phyloP scores from a whole-genome alignment of 2,113 vertebrate genomes.

The Pimephales promelas region DNA sequence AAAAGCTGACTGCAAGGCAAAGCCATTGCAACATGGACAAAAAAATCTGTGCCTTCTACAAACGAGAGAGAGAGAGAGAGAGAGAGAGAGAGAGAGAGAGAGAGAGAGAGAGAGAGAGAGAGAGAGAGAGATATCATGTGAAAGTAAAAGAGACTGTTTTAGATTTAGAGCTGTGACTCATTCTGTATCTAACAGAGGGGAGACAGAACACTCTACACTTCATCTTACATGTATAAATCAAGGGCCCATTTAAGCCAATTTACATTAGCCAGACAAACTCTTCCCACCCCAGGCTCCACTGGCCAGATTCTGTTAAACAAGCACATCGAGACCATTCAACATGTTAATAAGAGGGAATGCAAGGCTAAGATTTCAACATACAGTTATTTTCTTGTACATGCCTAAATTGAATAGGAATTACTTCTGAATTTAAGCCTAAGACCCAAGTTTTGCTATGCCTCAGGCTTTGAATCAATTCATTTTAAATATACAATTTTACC shows the following conservation, averaged over 20 bases:
- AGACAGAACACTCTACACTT: conserved; percentile 33
- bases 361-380: conserved; percentile 35
- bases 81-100: background rate
- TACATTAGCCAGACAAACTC: conserved; percentile 45
- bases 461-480: background rate
- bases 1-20: conserved; percentile 19
- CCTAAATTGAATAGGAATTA: conserved; percentile 25
- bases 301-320: conserved; percentile 51
- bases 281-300: conserved; percentile 21
- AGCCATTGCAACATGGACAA: conserved; percentile 24
- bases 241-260: conserved; percentile 49
- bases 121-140: background rate
- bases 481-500: background rate
- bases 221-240: conserved; percentile 46
- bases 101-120: background rate
- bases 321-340: conserved; percentile 44
- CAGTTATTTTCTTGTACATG: conserved; percentile 9
- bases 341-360: conserved; percentile 31
- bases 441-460: background rate
- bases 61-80: background rate
- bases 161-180: background rate
- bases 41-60: background rate
- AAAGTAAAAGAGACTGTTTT: conserved; percentile 1
- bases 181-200: conserved; percentile 14
- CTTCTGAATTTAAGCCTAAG: background rate